Evolutionary conservation across 2,888 invertebrate species (phyloP).

Genomic region (Drosophila setosimentum): DNA sequence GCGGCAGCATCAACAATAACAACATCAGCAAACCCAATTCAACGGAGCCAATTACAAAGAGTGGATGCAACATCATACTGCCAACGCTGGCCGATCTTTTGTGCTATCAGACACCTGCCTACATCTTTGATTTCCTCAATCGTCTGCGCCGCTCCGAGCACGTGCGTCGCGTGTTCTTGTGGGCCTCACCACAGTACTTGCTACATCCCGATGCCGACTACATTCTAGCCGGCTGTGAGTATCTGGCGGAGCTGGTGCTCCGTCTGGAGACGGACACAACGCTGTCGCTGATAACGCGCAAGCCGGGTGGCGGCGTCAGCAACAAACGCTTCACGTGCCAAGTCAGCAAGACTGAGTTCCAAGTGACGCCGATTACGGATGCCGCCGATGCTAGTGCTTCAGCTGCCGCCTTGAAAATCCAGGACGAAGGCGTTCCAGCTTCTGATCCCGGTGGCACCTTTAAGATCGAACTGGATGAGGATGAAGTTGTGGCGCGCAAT

Average conservation of each 20-base stretch:
- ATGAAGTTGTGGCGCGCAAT: constrained; percentile 84
- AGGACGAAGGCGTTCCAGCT: constrained; percentile 28
- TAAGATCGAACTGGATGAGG: constrained; percentile 84
- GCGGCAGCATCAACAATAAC: constrained; percentile 41
- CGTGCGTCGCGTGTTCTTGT: constrained; percentile 81
- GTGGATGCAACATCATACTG: constrained; percentile 75
- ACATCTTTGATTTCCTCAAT: constrained; percentile 78
- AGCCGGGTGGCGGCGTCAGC: constrained; percentile 80
- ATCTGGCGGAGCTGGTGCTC: constrained; percentile 82
- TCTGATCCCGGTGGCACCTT: constrained; percentile 79
- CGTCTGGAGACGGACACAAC: constrained; percentile 70
- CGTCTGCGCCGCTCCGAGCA: constrained; percentile 71
- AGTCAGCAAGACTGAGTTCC: constrained; percentile 74
- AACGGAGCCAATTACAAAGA: constrained; percentile 36
- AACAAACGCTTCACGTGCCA: constrained; percentile 79
- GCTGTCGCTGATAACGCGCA: constrained; percentile 77
- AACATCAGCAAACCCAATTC: constrained; percentile 30
- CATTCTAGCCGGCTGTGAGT: constrained; percentile 82
- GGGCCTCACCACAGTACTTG: constrained; percentile 80
- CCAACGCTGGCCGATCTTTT: constrained; percentile 81
- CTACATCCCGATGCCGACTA: constrained; percentile 69
- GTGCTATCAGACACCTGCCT: constrained; percentile 71
- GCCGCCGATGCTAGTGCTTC: constrained; percentile 8
- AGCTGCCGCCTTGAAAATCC: constrained; percentile 14
- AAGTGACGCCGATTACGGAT: constrained; percentile 59